A percentile compares a stretch with the other conserved stretches of the same genome.
These are phyloP conservation scores for Ophion slaviceki DNA, from an alignment of 2,888 invertebrate genomes.

Conservation along the genomic window DNA sequence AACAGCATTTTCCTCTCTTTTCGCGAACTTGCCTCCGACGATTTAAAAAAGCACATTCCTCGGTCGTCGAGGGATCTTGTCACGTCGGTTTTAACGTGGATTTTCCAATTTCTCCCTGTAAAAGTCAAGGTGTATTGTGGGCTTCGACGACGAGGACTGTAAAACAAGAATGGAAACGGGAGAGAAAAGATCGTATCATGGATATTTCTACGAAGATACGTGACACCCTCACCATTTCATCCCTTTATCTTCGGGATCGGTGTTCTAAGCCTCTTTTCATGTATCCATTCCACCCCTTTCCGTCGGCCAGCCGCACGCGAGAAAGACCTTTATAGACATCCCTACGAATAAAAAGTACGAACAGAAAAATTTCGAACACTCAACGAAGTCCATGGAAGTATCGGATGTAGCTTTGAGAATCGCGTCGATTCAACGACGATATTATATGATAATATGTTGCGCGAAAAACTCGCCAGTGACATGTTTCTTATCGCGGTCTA, in stretches of 20 bases:
- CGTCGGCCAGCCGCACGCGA: neutral
- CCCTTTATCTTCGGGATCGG: slow-evolving; percentile 20
- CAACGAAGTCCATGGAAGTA: neutral
- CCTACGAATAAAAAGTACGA: neutral
- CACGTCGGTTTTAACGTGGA: slow-evolving; percentile 51
- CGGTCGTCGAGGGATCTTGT: slow-evolving; percentile 22
- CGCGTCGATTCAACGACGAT: neutral
- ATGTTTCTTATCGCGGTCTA: neutral
- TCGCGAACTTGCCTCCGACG: neutral
- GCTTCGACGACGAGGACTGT: slow-evolving; percentile 10
- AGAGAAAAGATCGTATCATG: slow-evolving; percentile 20
- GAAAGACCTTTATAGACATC: slow-evolving; percentile 1
- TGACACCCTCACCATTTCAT: slow-evolving; percentile 35
- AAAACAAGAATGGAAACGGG: neutral
- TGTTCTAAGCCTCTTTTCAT: slow-evolving; percentile 14
- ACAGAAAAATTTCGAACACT: neutral
- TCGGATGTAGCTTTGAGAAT: neutral
- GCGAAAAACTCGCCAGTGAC: neutral
- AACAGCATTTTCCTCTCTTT: neutral
- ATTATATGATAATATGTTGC: neutral
- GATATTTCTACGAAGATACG: slow-evolving; percentile 53
- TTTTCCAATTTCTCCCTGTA: slow-evolving; percentile 46
- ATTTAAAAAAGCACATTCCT: neutral
- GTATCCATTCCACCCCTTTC: neutral
- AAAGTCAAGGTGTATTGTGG: slow-evolving; percentile 6